These are phyloP conservation scores for Hydra vulgaris DNA, from an alignment of 30 jellyfish, hydroid and myxozoan species.

Conservation along the genomic window DNA sequence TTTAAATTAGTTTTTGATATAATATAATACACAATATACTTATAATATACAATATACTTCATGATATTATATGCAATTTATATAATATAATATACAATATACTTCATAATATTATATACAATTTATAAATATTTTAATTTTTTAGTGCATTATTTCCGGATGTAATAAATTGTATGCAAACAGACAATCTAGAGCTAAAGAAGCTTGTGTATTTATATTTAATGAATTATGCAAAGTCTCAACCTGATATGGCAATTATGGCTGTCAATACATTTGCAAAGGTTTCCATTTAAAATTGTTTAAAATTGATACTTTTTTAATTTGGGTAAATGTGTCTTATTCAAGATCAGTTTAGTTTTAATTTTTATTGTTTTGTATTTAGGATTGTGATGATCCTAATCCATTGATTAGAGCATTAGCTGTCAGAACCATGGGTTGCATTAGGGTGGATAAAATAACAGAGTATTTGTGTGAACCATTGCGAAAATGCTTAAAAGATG, in stretches of 20 bases:
- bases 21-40: too few species aligned
- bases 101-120: too few species aligned
- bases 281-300: slow-evolving; percentile 52
- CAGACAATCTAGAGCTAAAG: slow-evolving; percentile 88
- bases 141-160: slow-evolving; percentile 96
- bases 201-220: slow-evolving; percentile 86
- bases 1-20: too few species aligned
- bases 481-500: slow-evolving; percentile 88
- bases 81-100: too few species aligned
- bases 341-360: too few species aligned
- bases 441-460: slow-evolving; percentile 83
- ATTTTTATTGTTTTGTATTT: slow-evolving; percentile 2
- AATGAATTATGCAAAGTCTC: slow-evolving; percentile 97
- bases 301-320: too few species aligned
- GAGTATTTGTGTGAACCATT: slow-evolving; percentile 96
- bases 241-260: slow-evolving; percentile 99
- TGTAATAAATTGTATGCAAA: slow-evolving; percentile 96
- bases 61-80: too few species aligned
- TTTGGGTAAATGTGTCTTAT: too few species aligned
- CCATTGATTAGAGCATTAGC: slow-evolving; percentile 98
- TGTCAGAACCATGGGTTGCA: slow-evolving; percentile 99
- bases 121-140: background rate
- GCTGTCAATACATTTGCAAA: slow-evolving; percentile 98
- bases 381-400: slow-evolving; percentile 98
- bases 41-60: too few species aligned